Base-by-base conservation (phyloP, 2,113 vertebrate species). In the Cyanoderma ruficeps region DNA sequence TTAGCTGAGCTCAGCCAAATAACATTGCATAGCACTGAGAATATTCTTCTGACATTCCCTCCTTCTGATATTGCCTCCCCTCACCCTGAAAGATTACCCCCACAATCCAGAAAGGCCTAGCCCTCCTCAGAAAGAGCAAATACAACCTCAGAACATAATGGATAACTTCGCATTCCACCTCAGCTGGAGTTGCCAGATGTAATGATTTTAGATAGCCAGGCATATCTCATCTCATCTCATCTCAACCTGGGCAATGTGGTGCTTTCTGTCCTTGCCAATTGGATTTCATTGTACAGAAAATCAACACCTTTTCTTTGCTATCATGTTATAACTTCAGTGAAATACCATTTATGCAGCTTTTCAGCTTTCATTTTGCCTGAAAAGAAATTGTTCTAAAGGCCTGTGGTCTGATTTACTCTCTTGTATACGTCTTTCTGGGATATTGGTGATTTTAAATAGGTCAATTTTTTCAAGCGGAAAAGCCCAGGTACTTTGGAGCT, bases 191-290 rank as follows among this genome's bases (percentile, higher is more conserved):
- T 81, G 25, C 9, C 61, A 72, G 35, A 11, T 81, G 9, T 12
- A 89, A 49, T 27, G 64, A n/a, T 33, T 31, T 59, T 35, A 50
- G 75, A 35, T 6, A 74, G 28, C 18, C 16, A 46, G 31, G 44
- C 15, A 57, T 6, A 25, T 23, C 46, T 81, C 2, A 0, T 23
- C 46, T 81, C 2, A 0, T 23, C 41, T 81, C 2, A 0, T 24
- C 33, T 72, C 41, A 71, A 49, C 33, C 33, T 3, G 3, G 28
- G 44, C 24, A 95, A 59, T 11, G 23, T 0, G 0, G 11, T 46
- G 28, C 30, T 81, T 86, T 90, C 69, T 81, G 44, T 59, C 63
- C 55, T 74, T 69, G 50, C 11, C 41, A 78, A 68, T 37, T n/a
- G 50, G 37, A 59, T 37, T 56, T 14, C n/a, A 56, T 30, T 3